Evolutionary conservation across 2,888 invertebrate species (phyloP), one percentile per base, ranked within the genome.

Genomic region (Fragum whitleyi): DNA sequence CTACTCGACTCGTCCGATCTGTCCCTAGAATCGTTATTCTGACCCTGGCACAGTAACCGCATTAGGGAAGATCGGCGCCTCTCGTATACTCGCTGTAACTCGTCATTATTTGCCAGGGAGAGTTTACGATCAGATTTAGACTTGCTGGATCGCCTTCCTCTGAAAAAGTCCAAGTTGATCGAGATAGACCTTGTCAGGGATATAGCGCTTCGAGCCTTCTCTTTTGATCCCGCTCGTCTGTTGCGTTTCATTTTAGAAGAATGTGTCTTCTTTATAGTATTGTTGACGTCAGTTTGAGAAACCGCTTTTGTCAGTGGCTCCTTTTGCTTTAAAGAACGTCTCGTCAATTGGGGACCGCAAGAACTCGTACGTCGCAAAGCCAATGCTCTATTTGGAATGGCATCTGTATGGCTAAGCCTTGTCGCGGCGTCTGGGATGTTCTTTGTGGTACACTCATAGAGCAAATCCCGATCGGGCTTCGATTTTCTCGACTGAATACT

Each of bases 181-280:
- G 81, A 81, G 67, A 65, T 55, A 9, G 81, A 78, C 3, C 73
- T 65, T 0, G 81, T 72, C 16, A 81, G 57, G 6, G 75, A 59
- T 6, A 73, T 62, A 6, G 71, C 62, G n/a, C 75, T 75, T 29
- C 47, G 62, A 0, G 71, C 26, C 19, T 29, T 67, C 21, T 74
- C 61, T 42, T 74, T 74, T 14, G 74, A 77, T 14, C 72, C 53
- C 6, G 62, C 67, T 2, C 73, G 59, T 51, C 73, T 72, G 6
- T 32, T 36, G 26, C 65, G 39, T 23, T 51, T 55, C n/a, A 23
- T 21, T 53, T 69, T 78, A 2, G 29, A 0, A 11, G 55, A 55
- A 11, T 21, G n/a, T n/a, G 72, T 61, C n/a, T 59, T 42, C 23
- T 62, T 47, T 11, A 11, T n/a, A 0, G 39, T 36, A 3, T 75